A percentile compares a stretch with the other conserved stretches of the same genome.
phyloP scores from a whole-genome alignment of 2,888 invertebrate species.

The Nomada flava region DNA sequence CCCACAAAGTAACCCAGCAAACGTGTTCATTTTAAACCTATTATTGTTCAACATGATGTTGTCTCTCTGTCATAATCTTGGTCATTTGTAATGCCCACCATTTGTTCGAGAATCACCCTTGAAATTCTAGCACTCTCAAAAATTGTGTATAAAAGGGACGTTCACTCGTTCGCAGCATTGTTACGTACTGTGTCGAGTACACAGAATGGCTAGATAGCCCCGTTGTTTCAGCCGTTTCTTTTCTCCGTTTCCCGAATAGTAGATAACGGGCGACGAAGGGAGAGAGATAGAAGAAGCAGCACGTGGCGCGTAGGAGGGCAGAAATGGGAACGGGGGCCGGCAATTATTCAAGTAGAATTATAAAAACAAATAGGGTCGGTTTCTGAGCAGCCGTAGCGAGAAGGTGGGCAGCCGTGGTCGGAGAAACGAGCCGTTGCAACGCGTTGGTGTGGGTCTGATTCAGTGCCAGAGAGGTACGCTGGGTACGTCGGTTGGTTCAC shows the following conservation, averaged over 20 bases:
- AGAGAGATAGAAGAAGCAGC: constrained; percentile 23
- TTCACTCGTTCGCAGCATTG: constrained; percentile 24
- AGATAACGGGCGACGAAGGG: not conserved
- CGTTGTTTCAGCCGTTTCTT: constrained; percentile 40
- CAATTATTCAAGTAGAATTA: constrained; percentile 80
- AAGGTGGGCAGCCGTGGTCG: constrained; percentile 57
- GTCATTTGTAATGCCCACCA: not conserved
- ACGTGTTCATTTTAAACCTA: too few species aligned
- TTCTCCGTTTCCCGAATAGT: not conserved
- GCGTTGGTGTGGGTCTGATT: constrained; percentile 59
- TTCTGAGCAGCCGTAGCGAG: constrained; percentile 57
- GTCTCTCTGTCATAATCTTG: too few species aligned
- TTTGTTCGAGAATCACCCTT: not conserved
- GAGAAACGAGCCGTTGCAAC: constrained; percentile 52
- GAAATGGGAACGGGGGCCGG: constrained; percentile 53
- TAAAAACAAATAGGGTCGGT: constrained; percentile 79
- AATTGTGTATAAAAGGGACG: constrained; percentile 11
- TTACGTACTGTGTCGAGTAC: constrained; percentile 22
- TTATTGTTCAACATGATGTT: too few species aligned
- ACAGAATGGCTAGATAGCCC: constrained; percentile 10
- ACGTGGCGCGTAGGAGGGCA: constrained; percentile 41
- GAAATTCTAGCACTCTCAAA: not conserved
- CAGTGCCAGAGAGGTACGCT: constrained; percentile 62
- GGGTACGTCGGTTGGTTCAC: constrained; percentile 72
- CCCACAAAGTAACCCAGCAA: too few species aligned